phyloP scores from a whole-genome alignment of 2,888 invertebrate genomes.

The Andrena praecox region DNA sequence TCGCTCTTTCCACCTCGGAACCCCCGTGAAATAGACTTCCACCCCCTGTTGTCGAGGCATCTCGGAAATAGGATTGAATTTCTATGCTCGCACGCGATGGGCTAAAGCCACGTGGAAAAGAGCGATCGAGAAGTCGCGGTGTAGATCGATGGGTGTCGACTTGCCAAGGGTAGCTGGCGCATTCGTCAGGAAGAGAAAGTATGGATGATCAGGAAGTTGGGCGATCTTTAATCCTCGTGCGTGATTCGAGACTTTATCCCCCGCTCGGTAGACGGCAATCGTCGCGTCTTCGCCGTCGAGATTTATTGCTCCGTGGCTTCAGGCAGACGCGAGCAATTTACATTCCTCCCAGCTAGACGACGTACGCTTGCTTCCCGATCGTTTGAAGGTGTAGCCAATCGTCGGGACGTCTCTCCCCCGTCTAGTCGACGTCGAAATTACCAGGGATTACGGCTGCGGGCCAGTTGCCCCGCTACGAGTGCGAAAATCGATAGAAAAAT shows the following conservation, averaged over 20 bases:
- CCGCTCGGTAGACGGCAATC: constrained; percentile 76
- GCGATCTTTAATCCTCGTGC: constrained; percentile 68
- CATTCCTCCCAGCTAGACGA: constrained; percentile 77
- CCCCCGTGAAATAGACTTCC: background rate
- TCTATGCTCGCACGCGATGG: too few species aligned
- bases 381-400: constrained; percentile 70
- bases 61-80: too few species aligned
- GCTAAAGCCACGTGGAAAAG: background rate
- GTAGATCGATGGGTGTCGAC: constrained; percentile 14
- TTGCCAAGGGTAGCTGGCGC: background rate
- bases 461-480: constrained; percentile 22
- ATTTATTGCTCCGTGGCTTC: constrained; percentile 80
- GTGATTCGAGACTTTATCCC: constrained; percentile 77
- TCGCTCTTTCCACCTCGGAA: background rate
- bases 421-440: constrained; percentile 70
- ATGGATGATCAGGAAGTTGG: constrained; percentile 26
- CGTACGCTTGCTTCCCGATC: constrained; percentile 59
- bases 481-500: constrained; percentile 23
- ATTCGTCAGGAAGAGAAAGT: background rate
- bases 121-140: background rate
- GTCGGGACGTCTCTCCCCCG: constrained; percentile 64
- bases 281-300: constrained; percentile 78
- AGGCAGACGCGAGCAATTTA: constrained; percentile 81
- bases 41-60: too few species aligned
- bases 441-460: constrained; percentile 65